Percentiles rank a stretch among this genome's conserved stretches.
Conservation (phyloP, 2,113 vertebrate genomes). For the Orycteropus afer region DNA sequence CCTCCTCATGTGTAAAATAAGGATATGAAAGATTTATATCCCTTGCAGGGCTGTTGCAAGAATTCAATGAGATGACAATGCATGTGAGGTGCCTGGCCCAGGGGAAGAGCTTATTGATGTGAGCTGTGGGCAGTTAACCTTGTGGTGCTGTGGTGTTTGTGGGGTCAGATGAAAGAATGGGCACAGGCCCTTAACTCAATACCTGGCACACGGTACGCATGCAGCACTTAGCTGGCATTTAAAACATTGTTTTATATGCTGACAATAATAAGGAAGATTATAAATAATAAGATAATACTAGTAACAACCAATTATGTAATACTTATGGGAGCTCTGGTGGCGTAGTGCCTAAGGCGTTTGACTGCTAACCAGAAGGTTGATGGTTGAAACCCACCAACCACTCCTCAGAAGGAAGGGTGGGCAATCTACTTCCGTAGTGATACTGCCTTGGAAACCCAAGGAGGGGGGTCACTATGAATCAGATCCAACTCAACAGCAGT, state of each 20-base stretch:
- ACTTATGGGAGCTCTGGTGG: not conserved
- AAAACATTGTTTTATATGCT: not conserved
- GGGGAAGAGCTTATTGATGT: not conserved
- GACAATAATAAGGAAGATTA: not conserved
- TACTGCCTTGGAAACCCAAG: too few relatives aligned
- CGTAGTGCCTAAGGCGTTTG: too few relatives aligned
- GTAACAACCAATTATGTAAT: not conserved
- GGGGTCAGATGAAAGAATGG: not conserved
- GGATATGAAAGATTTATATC: not conserved
- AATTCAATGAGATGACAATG: not conserved
- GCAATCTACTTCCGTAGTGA: too few relatives aligned
- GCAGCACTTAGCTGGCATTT: not conserved
- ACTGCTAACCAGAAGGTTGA: too few relatives aligned
- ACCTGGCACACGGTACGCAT: not conserved
- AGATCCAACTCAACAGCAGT: too few relatives aligned
- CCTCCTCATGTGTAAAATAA: not conserved
- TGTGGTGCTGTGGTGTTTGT: accelerated
- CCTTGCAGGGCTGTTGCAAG: not conserved
- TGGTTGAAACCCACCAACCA: too few relatives aligned
- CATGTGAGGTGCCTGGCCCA: accelerated
- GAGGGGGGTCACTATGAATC: too few relatives aligned
- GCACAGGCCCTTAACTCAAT: not conserved
- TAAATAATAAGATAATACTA: not conserved
- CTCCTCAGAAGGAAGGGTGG: too few relatives aligned
- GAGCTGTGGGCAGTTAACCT: not conserved